Conservation (phyloP, 1,140 invertebrate species). For the Pristionchus pacificus region DNA sequence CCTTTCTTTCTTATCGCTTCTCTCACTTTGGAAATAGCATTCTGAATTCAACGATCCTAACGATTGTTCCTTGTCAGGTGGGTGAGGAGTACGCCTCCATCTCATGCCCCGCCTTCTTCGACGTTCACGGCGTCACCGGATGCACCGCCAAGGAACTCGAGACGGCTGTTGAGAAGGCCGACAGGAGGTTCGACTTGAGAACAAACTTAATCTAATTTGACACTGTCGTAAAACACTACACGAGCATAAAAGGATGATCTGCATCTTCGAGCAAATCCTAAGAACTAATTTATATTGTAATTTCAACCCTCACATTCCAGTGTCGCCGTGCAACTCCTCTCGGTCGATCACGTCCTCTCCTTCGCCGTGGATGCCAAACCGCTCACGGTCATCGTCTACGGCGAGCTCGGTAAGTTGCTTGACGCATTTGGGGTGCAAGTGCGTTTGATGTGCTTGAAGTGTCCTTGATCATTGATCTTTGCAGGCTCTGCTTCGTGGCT, state of each 20-base stretch:
- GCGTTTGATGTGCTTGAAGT: slow-evolving; percentile 4
- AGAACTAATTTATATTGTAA: background rate
- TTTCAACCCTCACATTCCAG: background rate
- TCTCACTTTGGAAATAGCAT: too few relatives aligned
- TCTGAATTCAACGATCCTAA: too few relatives aligned
- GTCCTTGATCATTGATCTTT: slow-evolving; percentile 26
- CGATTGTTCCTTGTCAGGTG: too few relatives aligned
- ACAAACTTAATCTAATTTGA: background rate
- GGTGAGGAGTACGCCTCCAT: slow-evolving; percentile 21
- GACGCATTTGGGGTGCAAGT: slow-evolving; percentile 1
- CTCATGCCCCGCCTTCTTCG: slow-evolving; percentile 26
- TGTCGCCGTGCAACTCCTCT: slow-evolving; percentile 9
- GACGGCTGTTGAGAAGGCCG: slow-evolving; percentile 2
- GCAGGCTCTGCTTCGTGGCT: slow-evolving; percentile 27
- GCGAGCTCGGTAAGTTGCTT: slow-evolving; percentile 25
- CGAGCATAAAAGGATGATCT: background rate
- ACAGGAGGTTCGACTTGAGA: background rate
- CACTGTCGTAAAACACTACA: background rate
- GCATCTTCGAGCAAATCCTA: too few relatives aligned
- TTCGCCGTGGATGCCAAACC: slow-evolving; percentile 21
- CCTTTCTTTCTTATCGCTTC: too few relatives aligned
- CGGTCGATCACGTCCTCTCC: slow-evolving; percentile 25
- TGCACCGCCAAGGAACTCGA: slow-evolving; percentile 27
- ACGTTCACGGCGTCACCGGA: slow-evolving; percentile 24
- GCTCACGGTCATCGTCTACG: slow-evolving; percentile 30